Evolutionary conservation across 1,140 invertebrate species (phyloP).

Genomic region (Ostrea denselamellosa): DNA sequence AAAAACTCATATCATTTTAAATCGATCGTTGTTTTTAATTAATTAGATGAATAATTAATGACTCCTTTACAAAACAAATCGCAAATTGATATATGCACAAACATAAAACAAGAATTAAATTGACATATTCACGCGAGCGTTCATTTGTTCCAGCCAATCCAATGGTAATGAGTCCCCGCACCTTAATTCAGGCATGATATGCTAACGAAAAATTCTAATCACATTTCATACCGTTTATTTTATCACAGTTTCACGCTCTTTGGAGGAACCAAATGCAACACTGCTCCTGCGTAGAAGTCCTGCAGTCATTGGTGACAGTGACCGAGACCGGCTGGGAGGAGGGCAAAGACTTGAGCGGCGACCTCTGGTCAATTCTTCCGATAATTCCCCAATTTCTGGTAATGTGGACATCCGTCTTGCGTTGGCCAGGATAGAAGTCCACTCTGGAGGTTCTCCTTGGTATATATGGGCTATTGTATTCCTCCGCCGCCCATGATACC

Average conservation of each 20-base stretch:
- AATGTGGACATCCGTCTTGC: slow-evolving; percentile 17
- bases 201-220: neutral
- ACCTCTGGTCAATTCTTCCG: neutral
- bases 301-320: slow-evolving; percentile 11
- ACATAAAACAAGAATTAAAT: neutral
- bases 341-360: slow-evolving; percentile 10
- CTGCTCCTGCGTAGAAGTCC: neutral
- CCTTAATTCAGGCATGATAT: neutral
- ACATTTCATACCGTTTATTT: neutral
- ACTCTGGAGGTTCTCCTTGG: slow-evolving; percentile 10
- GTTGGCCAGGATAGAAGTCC: slow-evolving; percentile 13
- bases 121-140: neutral
- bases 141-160: neutral
- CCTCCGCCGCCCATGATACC: slow-evolving; percentile 8
- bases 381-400: neutral
- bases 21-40: slow-evolving; percentile 20
- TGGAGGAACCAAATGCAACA: slow-evolving; percentile 24
- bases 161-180: neutral
- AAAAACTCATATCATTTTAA: slow-evolving; percentile 12
- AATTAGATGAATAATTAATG: slow-evolving; percentile 12
- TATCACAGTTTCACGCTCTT: slow-evolving; percentile 28
- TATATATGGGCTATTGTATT: slow-evolving; percentile 34
- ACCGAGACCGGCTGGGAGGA: neutral
- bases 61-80: neutral
- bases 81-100: neutral